Conservation (phyloP, 2,113 vertebrate genomes). For the Actinemys pallida region DNA sequence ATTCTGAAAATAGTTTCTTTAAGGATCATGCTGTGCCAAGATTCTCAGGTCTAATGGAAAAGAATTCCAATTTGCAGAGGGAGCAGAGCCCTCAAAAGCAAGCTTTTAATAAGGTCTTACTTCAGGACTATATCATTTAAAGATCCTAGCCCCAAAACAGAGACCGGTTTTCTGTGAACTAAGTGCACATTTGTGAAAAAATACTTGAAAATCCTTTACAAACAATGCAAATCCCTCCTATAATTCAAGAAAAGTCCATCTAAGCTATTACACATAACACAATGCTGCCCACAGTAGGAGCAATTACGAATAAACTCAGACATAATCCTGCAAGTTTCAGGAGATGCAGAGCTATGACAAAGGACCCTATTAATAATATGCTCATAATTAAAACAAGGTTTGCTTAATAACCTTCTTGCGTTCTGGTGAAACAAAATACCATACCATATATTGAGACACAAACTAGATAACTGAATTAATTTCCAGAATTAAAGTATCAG, state of each 20-base stretch:
- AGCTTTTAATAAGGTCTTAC: not conserved
- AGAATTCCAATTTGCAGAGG: not conserved
- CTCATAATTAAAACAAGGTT: constrained; percentile 7
- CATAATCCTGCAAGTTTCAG: not conserved
- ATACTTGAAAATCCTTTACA: constrained; percentile 1
- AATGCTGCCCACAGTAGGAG: not conserved
- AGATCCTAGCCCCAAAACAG: constrained; percentile 26
- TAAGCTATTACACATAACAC: constrained; percentile 54
- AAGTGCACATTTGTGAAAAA: constrained; percentile 14
- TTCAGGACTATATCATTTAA: not conserved
- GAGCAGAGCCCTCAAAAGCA: constrained; percentile 23
- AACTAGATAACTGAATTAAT: not conserved
- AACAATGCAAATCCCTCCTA: constrained; percentile 2
- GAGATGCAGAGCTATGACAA: constrained; percentile 31
- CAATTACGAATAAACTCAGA: constrained; percentile 28
- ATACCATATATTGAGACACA: not conserved
- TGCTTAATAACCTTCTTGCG: not conserved
- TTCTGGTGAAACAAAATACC: constrained; percentile 19
- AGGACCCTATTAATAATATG: constrained; percentile 22
- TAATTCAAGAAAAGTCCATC: constrained; percentile 26
- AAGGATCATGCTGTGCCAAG: not conserved
- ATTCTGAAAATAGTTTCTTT: not conserved
- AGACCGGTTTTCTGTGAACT: not conserved
- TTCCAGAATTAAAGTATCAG: not conserved
- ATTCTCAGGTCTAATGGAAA: not conserved